phyloP scores from a whole-genome alignment of 2,888 invertebrate species.

The Leptinotarsa tumamoca region DNA sequence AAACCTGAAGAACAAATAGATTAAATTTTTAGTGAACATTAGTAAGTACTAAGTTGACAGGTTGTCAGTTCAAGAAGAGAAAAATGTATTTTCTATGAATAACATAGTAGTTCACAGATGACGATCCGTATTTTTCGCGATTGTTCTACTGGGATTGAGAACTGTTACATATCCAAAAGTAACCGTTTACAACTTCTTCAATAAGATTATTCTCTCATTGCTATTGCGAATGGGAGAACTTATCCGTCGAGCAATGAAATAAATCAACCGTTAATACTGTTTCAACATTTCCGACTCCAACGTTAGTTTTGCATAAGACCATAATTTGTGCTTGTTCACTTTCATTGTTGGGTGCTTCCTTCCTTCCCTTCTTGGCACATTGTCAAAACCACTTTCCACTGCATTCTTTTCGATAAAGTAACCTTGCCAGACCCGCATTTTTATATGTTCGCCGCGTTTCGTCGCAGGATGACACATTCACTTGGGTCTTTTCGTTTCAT shows the following conservation, averaged over 20 bases:
- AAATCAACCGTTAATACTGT: background rate
- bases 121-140: too few species aligned
- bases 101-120: too few species aligned
- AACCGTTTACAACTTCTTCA: too few species aligned
- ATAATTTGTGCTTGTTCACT: background rate
- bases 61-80: too few species aligned
- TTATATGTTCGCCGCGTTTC: background rate
- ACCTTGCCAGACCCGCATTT: constrained; percentile 2
- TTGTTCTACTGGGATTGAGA: too few species aligned
- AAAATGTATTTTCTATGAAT: too few species aligned
- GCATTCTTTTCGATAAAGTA: constrained; percentile 9
- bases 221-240: background rate
- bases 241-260: background rate
- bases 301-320: constrained; percentile 1
- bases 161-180: too few species aligned
- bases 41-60: too few species aligned
- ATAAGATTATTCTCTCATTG: too few species aligned
- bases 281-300: constrained; percentile 2
- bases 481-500: background rate
- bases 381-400: constrained; percentile 14
- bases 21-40: too few species aligned
- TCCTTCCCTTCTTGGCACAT: background rate
- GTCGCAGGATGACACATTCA: background rate
- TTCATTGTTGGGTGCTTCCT: background rate
- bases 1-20: too few species aligned